These are phyloP conservation scores for Dipodomys stephensi DNA, from an alignment of 2,113 vertebrate genomes.

Conservation along the genomic window DNA sequence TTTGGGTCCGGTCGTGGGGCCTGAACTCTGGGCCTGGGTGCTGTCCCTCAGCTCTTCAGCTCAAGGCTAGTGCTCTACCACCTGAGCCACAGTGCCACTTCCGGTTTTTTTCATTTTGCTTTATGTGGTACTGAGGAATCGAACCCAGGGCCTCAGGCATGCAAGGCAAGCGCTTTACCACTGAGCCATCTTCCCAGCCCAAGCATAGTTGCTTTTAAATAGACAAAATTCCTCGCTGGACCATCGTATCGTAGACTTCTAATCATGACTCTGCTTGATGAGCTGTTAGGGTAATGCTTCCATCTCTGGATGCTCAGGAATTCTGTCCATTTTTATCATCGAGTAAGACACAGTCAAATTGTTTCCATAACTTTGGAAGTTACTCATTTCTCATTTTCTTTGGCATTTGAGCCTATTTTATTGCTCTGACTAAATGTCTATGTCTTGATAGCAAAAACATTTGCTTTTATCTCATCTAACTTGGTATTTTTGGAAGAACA, in stretches of 20 bases:
- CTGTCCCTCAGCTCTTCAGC: too few species aligned
- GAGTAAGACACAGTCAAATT: conserved; percentile 78
- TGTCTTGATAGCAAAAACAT: conserved; percentile 82
- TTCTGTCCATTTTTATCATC: conserved; percentile 75
- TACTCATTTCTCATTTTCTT: conserved; percentile 77
- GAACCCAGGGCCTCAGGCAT: too few species aligned
- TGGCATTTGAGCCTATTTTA: conserved; percentile 79
- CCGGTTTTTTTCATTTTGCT: too few species aligned
- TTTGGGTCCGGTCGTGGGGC: too few species aligned
- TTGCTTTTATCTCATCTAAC: conserved; percentile 76
- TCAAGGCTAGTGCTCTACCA: too few species aligned
- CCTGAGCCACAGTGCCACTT: too few species aligned
- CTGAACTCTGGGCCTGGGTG: too few species aligned
- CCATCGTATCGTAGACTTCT: conserved; percentile 25
- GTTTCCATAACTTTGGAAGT: conserved; percentile 82
- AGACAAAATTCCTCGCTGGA: conserved; percentile 59
- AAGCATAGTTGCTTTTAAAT: conserved; percentile 66
- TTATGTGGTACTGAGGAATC: too few species aligned
- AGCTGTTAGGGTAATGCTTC: conserved; percentile 45
- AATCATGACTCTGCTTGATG: conserved; percentile 46
- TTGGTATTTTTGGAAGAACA: conserved; percentile 80
- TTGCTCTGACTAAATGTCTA: conserved; percentile 83
- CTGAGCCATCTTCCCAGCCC: too few species aligned
- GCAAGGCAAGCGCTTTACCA: too few species aligned
- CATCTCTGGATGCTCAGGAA: conserved; percentile 73